Evolutionary conservation across 1,140 invertebrate genomes (phyloP).

Genomic region (Dermatophagoides farinae): DNA sequence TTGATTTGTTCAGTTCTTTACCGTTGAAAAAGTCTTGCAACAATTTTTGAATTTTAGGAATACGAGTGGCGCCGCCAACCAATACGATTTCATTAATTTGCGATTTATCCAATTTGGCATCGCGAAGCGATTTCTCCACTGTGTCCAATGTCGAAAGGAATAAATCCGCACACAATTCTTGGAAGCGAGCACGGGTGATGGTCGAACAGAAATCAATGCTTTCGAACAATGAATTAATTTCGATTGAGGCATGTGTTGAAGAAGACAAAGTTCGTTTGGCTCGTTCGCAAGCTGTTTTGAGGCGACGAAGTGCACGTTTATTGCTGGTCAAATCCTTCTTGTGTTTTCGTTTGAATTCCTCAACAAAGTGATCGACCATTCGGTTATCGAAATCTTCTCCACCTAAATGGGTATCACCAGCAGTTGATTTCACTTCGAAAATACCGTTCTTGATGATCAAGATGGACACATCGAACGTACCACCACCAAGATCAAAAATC

Average conservation of each 20-base stretch:
- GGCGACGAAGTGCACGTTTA: slow-evolving; percentile 67
- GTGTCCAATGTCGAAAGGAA: slow-evolving; percentile 30
- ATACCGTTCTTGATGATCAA: slow-evolving; percentile 87
- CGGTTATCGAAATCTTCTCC: slow-evolving; percentile 94
- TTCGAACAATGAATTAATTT: slow-evolving; percentile 49
- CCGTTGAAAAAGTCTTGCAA: slow-evolving; percentile 55
- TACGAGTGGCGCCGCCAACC: slow-evolving; percentile 90
- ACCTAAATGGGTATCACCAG: slow-evolving; percentile 90
- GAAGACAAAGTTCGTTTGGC: slow-evolving; percentile 88
- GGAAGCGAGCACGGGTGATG: slow-evolving; percentile 85
- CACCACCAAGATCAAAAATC: slow-evolving; percentile 82
- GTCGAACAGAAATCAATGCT: slow-evolving; percentile 90
- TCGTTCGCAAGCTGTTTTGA: slow-evolving; percentile 80
- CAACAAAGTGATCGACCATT: slow-evolving; percentile 84
- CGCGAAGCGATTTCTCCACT: slow-evolving; percentile 24
- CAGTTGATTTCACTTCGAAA: slow-evolving; percentile 81
- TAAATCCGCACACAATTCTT: slow-evolving; percentile 78
- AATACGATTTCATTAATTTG: slow-evolving; percentile 84
- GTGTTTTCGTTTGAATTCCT: slow-evolving; percentile 92
- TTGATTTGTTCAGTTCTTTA: slow-evolving; percentile 89
- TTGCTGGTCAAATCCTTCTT: slow-evolving; percentile 79
- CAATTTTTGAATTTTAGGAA: slow-evolving; percentile 85
- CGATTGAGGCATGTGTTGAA: slow-evolving; percentile 62
- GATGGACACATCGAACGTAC: slow-evolving; percentile 91
- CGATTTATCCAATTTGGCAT: slow-evolving; percentile 26